A percentile compares a stretch with the other conserved stretches of the same genome.
phyloP scores from a whole-genome alignment of 2,888 invertebrate genomes.

The Microctonus aethiopoides region DNA sequence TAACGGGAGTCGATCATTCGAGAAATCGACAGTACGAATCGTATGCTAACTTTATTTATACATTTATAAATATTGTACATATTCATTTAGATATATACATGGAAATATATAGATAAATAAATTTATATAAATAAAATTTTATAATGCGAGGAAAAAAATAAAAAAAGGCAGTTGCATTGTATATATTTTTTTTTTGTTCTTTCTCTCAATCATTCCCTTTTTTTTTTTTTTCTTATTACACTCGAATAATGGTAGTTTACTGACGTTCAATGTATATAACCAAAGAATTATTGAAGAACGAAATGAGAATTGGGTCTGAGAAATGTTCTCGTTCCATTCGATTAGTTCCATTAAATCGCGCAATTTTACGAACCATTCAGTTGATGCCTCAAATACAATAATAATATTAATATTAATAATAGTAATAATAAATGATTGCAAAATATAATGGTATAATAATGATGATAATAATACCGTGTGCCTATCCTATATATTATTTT shows the following conservation, averaged over 20 bases:
- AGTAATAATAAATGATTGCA: background rate
- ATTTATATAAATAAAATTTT: too few species aligned
- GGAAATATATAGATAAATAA: too few species aligned
- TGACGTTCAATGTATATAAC: constrained; percentile 15
- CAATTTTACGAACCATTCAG: constrained; percentile 14
- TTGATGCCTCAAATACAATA: constrained; percentile 13
- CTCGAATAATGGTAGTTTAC: constrained; percentile 20
- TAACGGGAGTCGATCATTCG: constrained; percentile 32
- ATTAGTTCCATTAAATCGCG: constrained; percentile 26
- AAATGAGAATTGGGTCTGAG: constrained; percentile 23
- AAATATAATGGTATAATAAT: background rate
- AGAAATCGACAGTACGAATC: constrained; percentile 29
- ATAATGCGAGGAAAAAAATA: background rate
- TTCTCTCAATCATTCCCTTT: too few species aligned
- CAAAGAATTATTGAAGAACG: constrained; percentile 24
- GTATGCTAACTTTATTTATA: constrained; percentile 17
- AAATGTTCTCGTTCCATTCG: constrained; percentile 30
- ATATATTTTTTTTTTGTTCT: background rate
- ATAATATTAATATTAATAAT: background rate
- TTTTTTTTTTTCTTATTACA: too few species aligned
- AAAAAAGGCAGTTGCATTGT: background rate
- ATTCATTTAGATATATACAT: too few species aligned
- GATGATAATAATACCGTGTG: too few species aligned
- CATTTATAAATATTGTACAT: too few species aligned
- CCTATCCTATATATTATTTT: background rate